These are phyloP conservation scores for Atrichornis clamosus DNA, from an alignment of 2,113 vertebrate genomes.

Conservation along the genomic window DNA sequence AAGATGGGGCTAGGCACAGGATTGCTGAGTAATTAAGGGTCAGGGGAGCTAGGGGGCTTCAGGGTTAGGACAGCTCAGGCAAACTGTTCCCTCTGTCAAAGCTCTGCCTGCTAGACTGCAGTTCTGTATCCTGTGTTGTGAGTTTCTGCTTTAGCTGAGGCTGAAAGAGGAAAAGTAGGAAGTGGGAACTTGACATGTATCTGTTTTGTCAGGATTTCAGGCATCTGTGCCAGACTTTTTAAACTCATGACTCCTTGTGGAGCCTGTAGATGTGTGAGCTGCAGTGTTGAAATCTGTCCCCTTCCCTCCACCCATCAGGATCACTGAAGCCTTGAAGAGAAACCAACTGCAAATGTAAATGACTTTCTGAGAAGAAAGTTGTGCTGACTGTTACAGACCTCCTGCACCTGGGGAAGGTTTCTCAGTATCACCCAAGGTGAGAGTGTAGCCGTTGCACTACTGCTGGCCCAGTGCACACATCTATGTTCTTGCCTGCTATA, in stretches of 20 bases:
- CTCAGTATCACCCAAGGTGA: constrained; percentile 29
- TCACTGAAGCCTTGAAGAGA: constrained; percentile 34
- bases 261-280: neutral
- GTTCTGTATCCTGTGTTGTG: neutral
- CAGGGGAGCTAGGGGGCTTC: neutral
- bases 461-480: neutral
- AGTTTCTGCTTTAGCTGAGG: neutral
- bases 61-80: neutral
- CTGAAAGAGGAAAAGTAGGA: neutral
- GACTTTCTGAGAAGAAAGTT: constrained; percentile 61
- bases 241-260: neutral
- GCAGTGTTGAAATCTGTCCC: neutral
- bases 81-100: neutral
- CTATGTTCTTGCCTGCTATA: neutral
- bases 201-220: neutral
- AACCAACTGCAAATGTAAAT: constrained; percentile 49
- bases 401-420: constrained; percentile 31
- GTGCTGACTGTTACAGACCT: neutral
- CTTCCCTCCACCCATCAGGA: neutral
- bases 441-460: neutral
- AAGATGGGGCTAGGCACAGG: neutral
- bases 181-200: neutral
- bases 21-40: neutral
- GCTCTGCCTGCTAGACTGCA: neutral
- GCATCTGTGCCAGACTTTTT: neutral